Evolutionary conservation across 2,797 vertebrate species (phyloP).

Genomic region (Paedocypris micromegethes): DNA sequence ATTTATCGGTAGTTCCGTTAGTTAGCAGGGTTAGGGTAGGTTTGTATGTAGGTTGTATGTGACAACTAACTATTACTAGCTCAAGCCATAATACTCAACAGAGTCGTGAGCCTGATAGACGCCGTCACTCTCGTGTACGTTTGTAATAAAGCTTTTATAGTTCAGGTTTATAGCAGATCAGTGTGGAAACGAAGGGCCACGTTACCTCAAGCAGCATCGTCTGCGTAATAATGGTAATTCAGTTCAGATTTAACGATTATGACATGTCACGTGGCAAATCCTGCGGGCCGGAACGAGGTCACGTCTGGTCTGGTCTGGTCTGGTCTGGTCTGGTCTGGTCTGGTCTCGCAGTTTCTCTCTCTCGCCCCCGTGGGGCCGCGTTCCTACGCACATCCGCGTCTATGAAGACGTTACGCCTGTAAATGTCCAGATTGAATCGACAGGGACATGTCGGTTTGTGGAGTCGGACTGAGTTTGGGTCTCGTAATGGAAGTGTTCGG

Average conservation of each 20-base stretch:
- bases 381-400: no score
- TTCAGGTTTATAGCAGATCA: background rate
- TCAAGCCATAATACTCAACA: no score
- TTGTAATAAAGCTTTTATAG: background rate
- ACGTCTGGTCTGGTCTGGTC: constrained; percentile 40
- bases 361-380: constrained; percentile 60
- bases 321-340: constrained; percentile 21
- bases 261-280: constrained; percentile 35
- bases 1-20: no score
- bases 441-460: no score
- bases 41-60: no score
- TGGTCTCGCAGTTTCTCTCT: constrained; percentile 35
- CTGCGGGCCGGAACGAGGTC: constrained; percentile 49
- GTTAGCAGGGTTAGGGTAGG: no score
- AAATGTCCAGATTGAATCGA: no score
- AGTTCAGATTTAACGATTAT: constrained; percentile 24
- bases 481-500: no score
- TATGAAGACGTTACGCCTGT: no score
- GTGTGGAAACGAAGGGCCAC: background rate
- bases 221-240: constrained; percentile 2
- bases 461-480: no score
- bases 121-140: background rate
- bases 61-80: no score
- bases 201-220: constrained; percentile 16
- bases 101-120: background rate